Evolutionary conservation across 2,113 vertebrate genomes (phyloP).

Genomic region (Amazona guildingii): DNA sequence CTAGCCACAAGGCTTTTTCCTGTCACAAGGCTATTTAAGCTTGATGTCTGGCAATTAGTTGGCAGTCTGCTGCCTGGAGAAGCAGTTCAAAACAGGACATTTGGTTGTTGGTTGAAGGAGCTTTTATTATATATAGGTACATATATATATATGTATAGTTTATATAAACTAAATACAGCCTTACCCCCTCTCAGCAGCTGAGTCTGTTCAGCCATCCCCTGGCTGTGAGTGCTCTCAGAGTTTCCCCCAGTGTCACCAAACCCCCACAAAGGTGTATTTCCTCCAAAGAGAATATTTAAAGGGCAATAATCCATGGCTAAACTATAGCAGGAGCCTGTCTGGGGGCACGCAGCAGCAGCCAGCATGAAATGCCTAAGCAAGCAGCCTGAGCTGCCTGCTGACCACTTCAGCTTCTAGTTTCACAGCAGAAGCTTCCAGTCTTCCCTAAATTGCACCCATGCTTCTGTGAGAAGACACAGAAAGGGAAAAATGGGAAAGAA

Average conservation of each 20-base stretch:
- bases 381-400: not conserved
- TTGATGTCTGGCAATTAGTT: slow-evolving; percentile 5
- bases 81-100: not conserved
- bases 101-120: not conserved
- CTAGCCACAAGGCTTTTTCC: not conserved
- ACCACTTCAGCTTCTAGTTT: not conserved
- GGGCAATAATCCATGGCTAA: not conserved
- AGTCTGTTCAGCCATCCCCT: not conserved
- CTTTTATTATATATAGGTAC: not conserved
- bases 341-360: not conserved
- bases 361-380: not conserved
- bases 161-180: not conserved
- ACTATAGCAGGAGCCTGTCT: not conserved
- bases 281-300: not conserved
- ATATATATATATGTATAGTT: no score
- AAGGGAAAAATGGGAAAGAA: not conserved
- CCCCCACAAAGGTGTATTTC: not conserved
- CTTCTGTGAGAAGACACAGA: rapidly evolving
- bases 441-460: not conserved
- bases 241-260: not conserved
- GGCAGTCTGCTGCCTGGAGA: slow-evolving; percentile 5
- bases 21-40: not conserved
- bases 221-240: not conserved
- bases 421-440: not conserved
- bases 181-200: not conserved